These are phyloP conservation scores for Sorex araneus DNA, from an alignment of 2,113 vertebrate genomes.

Conservation along the genomic window DNA sequence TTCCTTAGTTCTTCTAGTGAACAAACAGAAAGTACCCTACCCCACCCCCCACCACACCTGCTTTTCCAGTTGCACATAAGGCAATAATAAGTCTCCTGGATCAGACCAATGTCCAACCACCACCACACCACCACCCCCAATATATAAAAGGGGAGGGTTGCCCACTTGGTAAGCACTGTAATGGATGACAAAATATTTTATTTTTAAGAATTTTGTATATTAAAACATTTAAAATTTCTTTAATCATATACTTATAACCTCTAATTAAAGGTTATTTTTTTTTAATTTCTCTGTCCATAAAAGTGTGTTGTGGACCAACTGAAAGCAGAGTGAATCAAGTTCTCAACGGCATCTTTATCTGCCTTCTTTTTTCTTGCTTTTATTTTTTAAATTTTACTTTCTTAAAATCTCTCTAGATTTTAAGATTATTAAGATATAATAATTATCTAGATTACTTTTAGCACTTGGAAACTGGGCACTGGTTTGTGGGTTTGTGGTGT, in stretches of 20 bases:
- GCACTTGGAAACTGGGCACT: background rate
- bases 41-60: too few relatives aligned
- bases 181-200: too few relatives aligned
- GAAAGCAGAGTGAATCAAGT: background rate
- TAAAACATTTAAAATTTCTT: background rate
- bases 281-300: background rate
- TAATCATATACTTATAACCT: constrained; percentile 4
- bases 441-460: background rate
- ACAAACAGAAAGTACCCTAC: too few relatives aligned
- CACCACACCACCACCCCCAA: too few relatives aligned
- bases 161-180: too few relatives aligned
- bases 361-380: background rate
- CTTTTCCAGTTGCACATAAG: too few relatives aligned
- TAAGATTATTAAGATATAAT: too few relatives aligned
- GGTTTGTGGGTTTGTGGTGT: background rate
- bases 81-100: too few relatives aligned
- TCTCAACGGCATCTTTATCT: background rate
- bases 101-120: too few relatives aligned
- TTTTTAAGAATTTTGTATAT: too few relatives aligned
- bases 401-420: constrained; percentile 12
- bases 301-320: background rate
- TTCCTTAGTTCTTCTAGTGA: too few relatives aligned
- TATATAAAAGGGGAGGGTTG: too few relatives aligned
- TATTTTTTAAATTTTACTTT: background rate
- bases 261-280: background rate